Conservation (phyloP, 2,797 vertebrate genomes). For the Sebastes steindachneri region DNA sequence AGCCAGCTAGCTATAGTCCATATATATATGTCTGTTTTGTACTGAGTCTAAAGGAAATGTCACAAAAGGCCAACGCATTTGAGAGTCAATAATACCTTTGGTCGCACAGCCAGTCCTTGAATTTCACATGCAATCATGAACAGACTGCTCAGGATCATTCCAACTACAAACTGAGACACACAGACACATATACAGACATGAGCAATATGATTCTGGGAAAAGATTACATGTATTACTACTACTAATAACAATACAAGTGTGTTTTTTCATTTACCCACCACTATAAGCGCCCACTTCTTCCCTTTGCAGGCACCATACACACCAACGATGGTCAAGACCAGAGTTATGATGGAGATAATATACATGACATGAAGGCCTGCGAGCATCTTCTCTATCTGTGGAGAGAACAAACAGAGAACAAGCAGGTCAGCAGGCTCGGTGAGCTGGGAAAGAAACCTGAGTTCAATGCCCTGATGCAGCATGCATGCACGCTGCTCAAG, state of each 20-base stretch:
- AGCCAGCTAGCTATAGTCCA: background rate
- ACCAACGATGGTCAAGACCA: slow-evolving; percentile 47
- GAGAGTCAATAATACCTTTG: slow-evolving; percentile 23
- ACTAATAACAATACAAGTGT: background rate
- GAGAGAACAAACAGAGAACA: background rate
- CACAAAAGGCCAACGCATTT: background rate
- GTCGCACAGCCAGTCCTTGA: accelerated
- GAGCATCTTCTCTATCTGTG: background rate
- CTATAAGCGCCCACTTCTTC: slow-evolving; percentile 63
- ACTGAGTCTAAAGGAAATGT: background rate
- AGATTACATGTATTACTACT: background rate
- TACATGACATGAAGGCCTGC: slow-evolving; percentile 14
- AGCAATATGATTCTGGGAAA: background rate
- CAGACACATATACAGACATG: background rate
- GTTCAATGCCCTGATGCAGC: background rate
- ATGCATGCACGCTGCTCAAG: background rate
- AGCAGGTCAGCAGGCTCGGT: background rate
- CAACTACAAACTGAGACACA: slow-evolving; percentile 63
- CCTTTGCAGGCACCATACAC: slow-evolving; percentile 50
- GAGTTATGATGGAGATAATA: background rate
- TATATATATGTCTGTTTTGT: background rate
- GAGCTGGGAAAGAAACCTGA: background rate
- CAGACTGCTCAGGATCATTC: slow-evolving; percentile 52
- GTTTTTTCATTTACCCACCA: slow-evolving; percentile 51
- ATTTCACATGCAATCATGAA: background rate